Evolutionary conservation across 92 coral and sea anemone genomes (phyloP).

Genomic region (Epizoanthus scotinus): DNA sequence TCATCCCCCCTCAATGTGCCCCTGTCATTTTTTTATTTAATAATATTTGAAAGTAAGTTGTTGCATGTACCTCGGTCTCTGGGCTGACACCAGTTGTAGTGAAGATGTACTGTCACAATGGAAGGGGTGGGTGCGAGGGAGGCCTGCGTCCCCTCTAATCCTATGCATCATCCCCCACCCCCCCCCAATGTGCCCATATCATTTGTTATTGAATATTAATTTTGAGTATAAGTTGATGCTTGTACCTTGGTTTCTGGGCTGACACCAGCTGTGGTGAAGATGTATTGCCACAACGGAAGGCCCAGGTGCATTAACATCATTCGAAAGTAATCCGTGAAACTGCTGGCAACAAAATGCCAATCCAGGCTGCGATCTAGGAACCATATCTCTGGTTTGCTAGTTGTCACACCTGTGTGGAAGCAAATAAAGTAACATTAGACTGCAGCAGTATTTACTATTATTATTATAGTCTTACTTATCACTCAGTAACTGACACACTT

Average conservation of each 20-base stretch:
- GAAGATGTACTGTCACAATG: constrained; percentile 93
- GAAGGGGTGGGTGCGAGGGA: constrained; percentile 19
- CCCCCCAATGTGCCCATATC: too few species aligned
- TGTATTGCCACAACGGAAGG: constrained; percentile 95
- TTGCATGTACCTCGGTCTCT: constrained; percentile 78
- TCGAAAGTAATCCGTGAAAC: constrained; percentile 87
- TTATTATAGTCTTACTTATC: too few species aligned
- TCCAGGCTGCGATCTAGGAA: constrained; percentile 88
- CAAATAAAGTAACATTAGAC: background rate
- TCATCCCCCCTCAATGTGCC: too few species aligned
- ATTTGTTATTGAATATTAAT: too few species aligned
- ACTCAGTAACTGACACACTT: too few species aligned
- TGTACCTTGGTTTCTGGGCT: constrained; percentile 98
- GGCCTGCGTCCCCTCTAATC: background rate
- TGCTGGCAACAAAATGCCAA: constrained; percentile 85
- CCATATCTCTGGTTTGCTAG: constrained; percentile 93
- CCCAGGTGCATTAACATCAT: constrained; percentile 99
- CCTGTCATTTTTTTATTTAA: too few species aligned
- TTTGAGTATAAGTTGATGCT: background rate
- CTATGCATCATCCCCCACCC: too few species aligned
- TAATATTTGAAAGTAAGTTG: background rate
- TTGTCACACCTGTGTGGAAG: constrained; percentile 72
- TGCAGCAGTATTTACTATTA: too few species aligned
- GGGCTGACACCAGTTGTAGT: constrained; percentile 90
- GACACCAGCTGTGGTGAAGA: constrained; percentile 79